Evolutionary conservation across 1,140 invertebrate genomes (phyloP), one percentile per base, ranked within the genome.

Genomic region (Drosophila watanabei): DNA sequence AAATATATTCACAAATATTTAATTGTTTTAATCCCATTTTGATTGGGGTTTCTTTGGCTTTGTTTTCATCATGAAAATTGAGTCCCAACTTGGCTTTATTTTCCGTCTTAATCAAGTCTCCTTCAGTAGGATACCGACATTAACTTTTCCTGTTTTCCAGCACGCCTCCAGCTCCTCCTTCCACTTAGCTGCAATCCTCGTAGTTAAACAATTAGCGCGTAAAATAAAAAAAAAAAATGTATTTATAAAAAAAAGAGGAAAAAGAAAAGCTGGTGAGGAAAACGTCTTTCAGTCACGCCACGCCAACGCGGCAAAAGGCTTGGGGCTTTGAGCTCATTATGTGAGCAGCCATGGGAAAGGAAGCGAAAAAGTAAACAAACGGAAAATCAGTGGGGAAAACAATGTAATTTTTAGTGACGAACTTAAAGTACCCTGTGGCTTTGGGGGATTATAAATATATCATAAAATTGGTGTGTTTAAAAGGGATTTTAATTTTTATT

Each of bases 241-340:
- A 24, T 24, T 2, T 24, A 24, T 24, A 24, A 24, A 24, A 24
- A 24, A 24, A n/a, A n/a, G 11, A 14, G 32, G n/a, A 2, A 13
- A 60, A 65, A 45, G 28, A 52, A 52, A 52, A 18, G 49, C 14
- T 35, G 54, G 18, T 13, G 54, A 73, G 30, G 66, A 72, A 73
- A 73, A 43, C 37, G 66, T 60, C 66, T 59, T 73, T 73, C 54
- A 70, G 65, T 70, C 49, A 71, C 69, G 64, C 65, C 51, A 71
- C 49, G 49, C 49, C 49, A 52, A 71, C 20, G 68, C 68, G 45
- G 70, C n/a, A 73, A 65, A 73, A 73, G 68, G 70, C 70, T 73
- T 60, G 54, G 20, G 68, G 70, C 70, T 73, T 73, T 13, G 35
- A 73, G 70, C 70, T 73, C 70, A 73, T 73, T 73, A 73, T 72